Evolutionary conservation across 2,797 vertebrate genomes (phyloP).

Genomic region (Phoxinus dragarum): DNA sequence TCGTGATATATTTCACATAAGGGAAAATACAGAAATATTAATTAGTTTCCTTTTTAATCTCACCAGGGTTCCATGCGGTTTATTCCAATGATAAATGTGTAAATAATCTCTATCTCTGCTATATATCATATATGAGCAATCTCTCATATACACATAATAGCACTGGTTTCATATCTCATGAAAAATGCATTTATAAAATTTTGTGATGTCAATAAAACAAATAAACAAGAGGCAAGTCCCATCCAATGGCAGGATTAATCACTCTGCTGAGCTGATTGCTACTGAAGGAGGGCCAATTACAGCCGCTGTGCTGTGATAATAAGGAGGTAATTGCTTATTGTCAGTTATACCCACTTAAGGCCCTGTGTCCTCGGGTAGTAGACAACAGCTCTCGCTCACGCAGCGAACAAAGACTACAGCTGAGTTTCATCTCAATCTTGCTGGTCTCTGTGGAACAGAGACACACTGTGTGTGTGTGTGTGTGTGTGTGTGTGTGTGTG

Average conservation of each 20-base stretch:
- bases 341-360: constrained; percentile 70
- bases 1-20: neutral
- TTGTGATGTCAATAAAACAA: constrained; percentile 7
- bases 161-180: neutral
- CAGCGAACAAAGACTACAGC: constrained; percentile 67
- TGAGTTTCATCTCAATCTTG: constrained; percentile 57
- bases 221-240: constrained; percentile 24
- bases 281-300: constrained; percentile 71
- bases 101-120: neutral
- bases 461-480: constrained; percentile 37
- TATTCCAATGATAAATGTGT: neutral
- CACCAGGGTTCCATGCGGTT: neutral
- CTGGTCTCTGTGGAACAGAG: constrained; percentile 58
- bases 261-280: constrained; percentile 62
- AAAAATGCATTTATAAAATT: neutral
- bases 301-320: constrained; percentile 74
- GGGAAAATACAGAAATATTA: neutral
- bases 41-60: constrained; percentile 2
- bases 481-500: no score
- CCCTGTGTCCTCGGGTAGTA: constrained; percentile 63
- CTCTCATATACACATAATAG: neutral
- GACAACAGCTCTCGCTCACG: constrained; percentile 66
- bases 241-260: constrained; percentile 51
- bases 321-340: constrained; percentile 76
- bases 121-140: neutral